Conservation (phyloP, 2,797 vertebrate species). For the Denticeps clupeoides region DNA sequence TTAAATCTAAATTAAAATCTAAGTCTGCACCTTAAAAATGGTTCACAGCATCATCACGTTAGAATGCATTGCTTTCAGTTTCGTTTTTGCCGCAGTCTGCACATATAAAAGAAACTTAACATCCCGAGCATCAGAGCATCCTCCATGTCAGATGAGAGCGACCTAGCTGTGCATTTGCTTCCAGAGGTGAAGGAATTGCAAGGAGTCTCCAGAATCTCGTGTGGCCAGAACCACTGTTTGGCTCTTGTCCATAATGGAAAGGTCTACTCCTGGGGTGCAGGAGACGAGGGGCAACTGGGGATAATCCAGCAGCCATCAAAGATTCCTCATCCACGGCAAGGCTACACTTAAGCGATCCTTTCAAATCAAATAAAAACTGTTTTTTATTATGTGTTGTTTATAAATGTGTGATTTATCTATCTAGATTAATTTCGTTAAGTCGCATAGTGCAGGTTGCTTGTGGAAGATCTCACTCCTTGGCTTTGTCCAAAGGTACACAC, state of each 20-base stretch:
- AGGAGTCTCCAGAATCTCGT: slow-evolving; percentile 42
- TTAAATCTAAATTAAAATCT: too few species aligned
- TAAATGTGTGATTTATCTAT: too few species aligned
- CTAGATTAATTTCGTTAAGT: too few species aligned
- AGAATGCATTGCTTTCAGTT: background rate
- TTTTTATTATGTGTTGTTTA: too few species aligned
- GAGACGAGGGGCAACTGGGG: slow-evolving; percentile 61
- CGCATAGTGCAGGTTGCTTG: slow-evolving; percentile 85
- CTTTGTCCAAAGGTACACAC: slow-evolving; percentile 74
- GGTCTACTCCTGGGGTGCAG: slow-evolving; percentile 65
- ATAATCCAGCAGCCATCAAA: background rate
- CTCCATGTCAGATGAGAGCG: too few species aligned
- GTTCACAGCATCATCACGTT: too few species aligned
- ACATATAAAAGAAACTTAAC: background rate
- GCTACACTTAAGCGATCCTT: background rate
- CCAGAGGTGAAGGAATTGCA: slow-evolving; percentile 37
- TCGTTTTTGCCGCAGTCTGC: background rate
- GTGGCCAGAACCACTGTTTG: slow-evolving; percentile 64
- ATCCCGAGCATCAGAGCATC: background rate
- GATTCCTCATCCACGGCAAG: slow-evolving; percentile 47
- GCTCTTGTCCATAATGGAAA: slow-evolving; percentile 52
- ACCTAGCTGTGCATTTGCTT: background rate
- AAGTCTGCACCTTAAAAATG: background rate
- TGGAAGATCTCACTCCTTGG: slow-evolving; percentile 80
- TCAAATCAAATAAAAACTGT: background rate